phyloP scores from a whole-genome alignment of 53 echinoderm and acorn worm species.

The Patiria pectinifera region DNA sequence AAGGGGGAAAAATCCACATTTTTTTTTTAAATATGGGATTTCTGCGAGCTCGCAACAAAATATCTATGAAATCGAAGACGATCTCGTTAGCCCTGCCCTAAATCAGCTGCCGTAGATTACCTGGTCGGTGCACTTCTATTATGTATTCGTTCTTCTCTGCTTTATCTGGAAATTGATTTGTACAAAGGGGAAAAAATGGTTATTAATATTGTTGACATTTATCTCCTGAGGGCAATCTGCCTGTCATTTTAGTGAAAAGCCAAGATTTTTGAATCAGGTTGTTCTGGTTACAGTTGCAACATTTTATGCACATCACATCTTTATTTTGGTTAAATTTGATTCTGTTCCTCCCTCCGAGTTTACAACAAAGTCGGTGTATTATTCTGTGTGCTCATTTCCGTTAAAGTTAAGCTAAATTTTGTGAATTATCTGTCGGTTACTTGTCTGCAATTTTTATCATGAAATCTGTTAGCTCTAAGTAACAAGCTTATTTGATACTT shows the following conservation, averaged over 20 bases:
- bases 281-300: too few relatives aligned
- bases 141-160: not conserved
- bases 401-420: too few relatives aligned
- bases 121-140: constrained; percentile 44
- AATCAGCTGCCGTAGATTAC: constrained; percentile 59
- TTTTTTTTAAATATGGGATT: constrained; percentile 40
- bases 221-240: not conserved
- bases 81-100: constrained; percentile 51
- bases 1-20: constrained; percentile 11
- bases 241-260: too few relatives aligned
- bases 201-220: not conserved
- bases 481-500: too few relatives aligned
- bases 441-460: too few relatives aligned
- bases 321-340: too few relatives aligned
- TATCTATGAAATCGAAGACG: constrained; percentile 60
- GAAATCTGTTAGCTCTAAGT: too few relatives aligned
- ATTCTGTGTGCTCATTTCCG: too few relatives aligned
- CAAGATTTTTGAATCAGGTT: not conserved
- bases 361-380: too few relatives aligned
- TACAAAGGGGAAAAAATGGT: not conserved
- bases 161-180: constrained; percentile 40
- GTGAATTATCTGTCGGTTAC: too few relatives aligned
- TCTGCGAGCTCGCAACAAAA: constrained; percentile 46
- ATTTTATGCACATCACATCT: too few relatives aligned
- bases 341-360: too few relatives aligned